Evolutionary conservation across 23 tunicate genomes (phyloP).

Genomic region (Oikopleura albicans): DNA sequence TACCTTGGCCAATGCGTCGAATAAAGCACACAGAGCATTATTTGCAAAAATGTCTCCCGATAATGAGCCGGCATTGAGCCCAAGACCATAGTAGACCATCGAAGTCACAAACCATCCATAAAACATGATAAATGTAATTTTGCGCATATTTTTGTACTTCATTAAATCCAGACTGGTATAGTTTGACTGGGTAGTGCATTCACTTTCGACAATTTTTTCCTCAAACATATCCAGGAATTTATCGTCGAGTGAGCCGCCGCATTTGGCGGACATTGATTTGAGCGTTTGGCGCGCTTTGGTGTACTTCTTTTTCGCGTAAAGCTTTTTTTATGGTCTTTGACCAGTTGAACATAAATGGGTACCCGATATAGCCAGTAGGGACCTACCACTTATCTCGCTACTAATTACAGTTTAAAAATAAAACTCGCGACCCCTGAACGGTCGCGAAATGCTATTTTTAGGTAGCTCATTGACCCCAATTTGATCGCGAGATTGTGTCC

Average conservation of each 20-base stretch:
- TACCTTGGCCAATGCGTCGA: not conserved
- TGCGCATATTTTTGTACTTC: not conserved
- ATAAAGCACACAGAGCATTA: not conserved
- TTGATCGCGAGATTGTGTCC: no score
- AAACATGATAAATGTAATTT: not conserved
- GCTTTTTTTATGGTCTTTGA: no score
- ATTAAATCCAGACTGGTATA: not conserved
- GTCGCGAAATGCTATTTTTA: no score
- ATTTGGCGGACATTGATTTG: not conserved
- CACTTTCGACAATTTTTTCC: not conserved
- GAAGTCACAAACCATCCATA: not conserved
- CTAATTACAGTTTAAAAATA: no score
- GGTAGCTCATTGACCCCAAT: no score
- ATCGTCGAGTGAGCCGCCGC: not conserved
- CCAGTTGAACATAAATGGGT: no score
- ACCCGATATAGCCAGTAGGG: no score
- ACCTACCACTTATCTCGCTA: no score
- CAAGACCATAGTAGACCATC: conserved; percentile 10
- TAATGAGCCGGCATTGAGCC: not conserved
- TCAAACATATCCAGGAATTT: not conserved
- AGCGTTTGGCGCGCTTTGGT: not conserved
- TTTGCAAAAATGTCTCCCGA: conserved; percentile 13
- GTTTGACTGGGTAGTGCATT: not conserved
- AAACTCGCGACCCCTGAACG: no score
- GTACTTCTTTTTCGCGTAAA: not conserved